Base-by-base conservation (phyloP, 2,888 invertebrate species). In the Gortyna flavago region DNA sequence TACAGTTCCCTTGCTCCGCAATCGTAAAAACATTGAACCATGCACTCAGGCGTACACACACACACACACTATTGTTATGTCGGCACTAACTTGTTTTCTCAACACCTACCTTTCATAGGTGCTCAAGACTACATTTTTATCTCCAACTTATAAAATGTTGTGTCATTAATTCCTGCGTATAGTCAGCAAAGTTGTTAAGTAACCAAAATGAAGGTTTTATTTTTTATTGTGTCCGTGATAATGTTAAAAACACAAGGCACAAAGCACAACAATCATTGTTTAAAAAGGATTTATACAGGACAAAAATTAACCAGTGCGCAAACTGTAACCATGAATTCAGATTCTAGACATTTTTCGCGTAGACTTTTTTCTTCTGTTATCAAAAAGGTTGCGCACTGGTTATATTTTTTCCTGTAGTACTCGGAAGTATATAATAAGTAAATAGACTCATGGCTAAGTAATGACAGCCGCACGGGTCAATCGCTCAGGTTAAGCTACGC, bases 111-210 rank as follows among this genome's bases (percentile, higher is more conserved):
- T 80, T 35, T 59, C 32, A 75, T 67, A 71, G 77, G 75, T 85
- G 67, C 48, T 76, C 67, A 72, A 72, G 65, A 75, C 74, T 84
- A 81, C 72, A 85, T 79, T 80, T 87, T 87, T 85, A 87, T 87
- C 67, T 77, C 51, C 25, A 68, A 72, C 68, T 69, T 78, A 87
- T 83, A 87, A 87, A 87, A 84, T 81, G 73, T 84, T 81, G 73
- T 76, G 57, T 78, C 62, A 73, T 79, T n/a, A n/a, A n/a, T n/a
- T 79, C 61, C 54, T 62, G 29, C 2, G 75, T 81, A 80, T 41
- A 69, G 59, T 59, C 29, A 35, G 44, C 59, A 35, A 81, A 69
- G 65, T 21, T 69, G 11, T 25, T 51, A 25, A 51, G 21, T 44
- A 16, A 35, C 32, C 9, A 35, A 21, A 32, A 61, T 21, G 0